phyloP scores from a whole-genome alignment of 1,140 invertebrate species.

The Drosophila pseudoobscura region DNA sequence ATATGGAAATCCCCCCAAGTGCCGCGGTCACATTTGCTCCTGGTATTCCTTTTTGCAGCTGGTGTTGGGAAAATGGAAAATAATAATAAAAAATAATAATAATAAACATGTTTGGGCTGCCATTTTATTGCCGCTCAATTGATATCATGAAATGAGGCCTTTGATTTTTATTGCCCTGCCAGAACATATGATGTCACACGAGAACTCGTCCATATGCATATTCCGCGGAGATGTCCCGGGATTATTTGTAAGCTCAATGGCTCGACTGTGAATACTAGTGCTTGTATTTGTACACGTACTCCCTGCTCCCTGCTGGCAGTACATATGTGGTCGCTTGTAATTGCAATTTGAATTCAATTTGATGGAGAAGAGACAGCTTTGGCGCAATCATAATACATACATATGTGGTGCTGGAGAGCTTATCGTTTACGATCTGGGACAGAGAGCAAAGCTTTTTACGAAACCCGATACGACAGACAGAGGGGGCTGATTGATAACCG shows the following conservation, averaged over 20 bases:
- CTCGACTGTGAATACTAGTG: neutral
- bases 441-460: conserved; percentile 24
- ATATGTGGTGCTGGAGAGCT: conserved; percentile 11
- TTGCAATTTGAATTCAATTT: conserved; percentile 59
- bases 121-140: conserved; percentile 74
- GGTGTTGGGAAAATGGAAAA: conserved; percentile 24
- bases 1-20: conserved; percentile 44
- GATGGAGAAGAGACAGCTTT: conserved; percentile 1
- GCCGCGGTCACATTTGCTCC: conserved; percentile 38
- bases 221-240: conserved; percentile 33
- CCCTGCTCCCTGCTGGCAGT: neutral
- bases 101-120: conserved; percentile 67
- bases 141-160: conserved; percentile 78
- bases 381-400: neutral
- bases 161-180: conserved; percentile 79
- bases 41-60: conserved; percentile 20
- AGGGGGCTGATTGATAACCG: conserved; percentile 35
- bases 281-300: neutral
- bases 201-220: conserved; percentile 14
- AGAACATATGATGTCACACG: conserved; percentile 76
- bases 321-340: conserved; percentile 53
- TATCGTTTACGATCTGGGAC: conserved; percentile 45
- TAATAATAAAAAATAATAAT: conserved; percentile 62
- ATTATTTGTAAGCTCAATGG: conserved; percentile 56
- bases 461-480: conserved; percentile 28